phyloP scores from a whole-genome alignment of 2,797 vertebrate genomes.

The Poliocrania exsul region DNA sequence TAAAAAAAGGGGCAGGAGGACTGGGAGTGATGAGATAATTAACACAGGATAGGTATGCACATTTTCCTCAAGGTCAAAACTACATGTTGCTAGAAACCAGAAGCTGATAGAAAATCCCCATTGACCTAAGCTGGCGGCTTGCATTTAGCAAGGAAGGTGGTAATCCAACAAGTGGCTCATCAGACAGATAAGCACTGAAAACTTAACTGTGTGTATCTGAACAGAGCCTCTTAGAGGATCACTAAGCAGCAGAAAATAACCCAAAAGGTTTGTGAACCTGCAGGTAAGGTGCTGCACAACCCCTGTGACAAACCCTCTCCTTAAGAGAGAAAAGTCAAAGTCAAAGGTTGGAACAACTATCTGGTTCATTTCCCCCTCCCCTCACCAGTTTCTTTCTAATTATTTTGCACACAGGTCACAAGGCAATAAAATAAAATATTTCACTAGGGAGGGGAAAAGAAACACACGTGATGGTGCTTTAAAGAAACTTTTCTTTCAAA shows the following conservation, averaged over 20 bases:
- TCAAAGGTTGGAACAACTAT: not conserved
- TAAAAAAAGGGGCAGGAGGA: not conserved
- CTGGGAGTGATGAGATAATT: rapidly evolving
- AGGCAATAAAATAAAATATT: not conserved
- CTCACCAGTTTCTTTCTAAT: slow-evolving; percentile 17
- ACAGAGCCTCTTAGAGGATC: not conserved
- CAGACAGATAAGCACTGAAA: not conserved
- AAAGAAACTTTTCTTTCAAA: slow-evolving; percentile 25
- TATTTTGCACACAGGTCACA: not conserved
- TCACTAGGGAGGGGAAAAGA: not conserved
- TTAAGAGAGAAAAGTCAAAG: not conserved
- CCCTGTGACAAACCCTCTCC: not conserved
- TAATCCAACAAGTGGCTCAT: not conserved
- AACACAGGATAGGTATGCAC: not conserved
- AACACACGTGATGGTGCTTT: not conserved
- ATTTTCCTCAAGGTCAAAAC: not conserved
- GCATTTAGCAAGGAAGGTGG: not conserved
- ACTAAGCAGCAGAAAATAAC: not conserved
- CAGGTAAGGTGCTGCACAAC: not conserved
- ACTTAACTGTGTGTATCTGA: not conserved
- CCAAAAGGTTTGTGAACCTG: not conserved
- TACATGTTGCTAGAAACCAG: not conserved
- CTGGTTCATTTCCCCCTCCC: not conserved
- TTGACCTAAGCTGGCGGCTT: not conserved
- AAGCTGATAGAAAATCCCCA: not conserved